phyloP scores from a whole-genome alignment of 2,888 invertebrate genomes.

The Empis livida region DNA sequence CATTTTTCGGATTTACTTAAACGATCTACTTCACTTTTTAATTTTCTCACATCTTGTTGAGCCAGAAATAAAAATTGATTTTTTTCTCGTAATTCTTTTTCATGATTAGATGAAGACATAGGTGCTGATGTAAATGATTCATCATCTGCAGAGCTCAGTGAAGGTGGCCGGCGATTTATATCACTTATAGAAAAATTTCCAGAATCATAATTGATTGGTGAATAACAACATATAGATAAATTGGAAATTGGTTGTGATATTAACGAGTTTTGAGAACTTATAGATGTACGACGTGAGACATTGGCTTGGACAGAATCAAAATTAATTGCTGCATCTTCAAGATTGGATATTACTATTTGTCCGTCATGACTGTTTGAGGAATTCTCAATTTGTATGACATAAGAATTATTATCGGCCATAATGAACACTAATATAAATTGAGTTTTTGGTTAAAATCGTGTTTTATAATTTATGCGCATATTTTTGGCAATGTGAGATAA shows the following conservation, averaged over 20 bases:
- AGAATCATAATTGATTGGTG: constrained; percentile 13
- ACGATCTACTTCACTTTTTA: constrained; percentile 29
- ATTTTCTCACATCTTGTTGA: constrained; percentile 23
- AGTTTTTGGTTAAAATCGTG: too few species aligned
- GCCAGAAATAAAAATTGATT: constrained; percentile 20
- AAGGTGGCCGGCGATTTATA: constrained; percentile 7
- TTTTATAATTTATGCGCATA: too few species aligned
- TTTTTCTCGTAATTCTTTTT: constrained; percentile 12
- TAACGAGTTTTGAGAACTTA: background rate
- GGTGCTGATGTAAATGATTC: constrained; percentile 3
- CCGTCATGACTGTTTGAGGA: too few species aligned
- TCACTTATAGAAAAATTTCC: constrained; percentile 12
- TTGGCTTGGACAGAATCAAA: too few species aligned
- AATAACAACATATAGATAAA: constrained; percentile 1
- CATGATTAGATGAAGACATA: constrained; percentile 3
- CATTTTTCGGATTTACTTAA: constrained; percentile 30
- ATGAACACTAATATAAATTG: too few species aligned
- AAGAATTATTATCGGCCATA: too few species aligned
- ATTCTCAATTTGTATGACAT: too few species aligned
- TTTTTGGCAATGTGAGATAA: too few species aligned
- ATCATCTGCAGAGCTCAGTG: constrained; percentile 9
- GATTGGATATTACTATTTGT: too few species aligned
- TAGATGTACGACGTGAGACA: background rate
- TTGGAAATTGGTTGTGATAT: too few species aligned
- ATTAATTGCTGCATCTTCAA: too few species aligned